Base-by-base conservation (phyloP, 2,797 vertebrate genomes). In the Ptychadena robeensis region DNA sequence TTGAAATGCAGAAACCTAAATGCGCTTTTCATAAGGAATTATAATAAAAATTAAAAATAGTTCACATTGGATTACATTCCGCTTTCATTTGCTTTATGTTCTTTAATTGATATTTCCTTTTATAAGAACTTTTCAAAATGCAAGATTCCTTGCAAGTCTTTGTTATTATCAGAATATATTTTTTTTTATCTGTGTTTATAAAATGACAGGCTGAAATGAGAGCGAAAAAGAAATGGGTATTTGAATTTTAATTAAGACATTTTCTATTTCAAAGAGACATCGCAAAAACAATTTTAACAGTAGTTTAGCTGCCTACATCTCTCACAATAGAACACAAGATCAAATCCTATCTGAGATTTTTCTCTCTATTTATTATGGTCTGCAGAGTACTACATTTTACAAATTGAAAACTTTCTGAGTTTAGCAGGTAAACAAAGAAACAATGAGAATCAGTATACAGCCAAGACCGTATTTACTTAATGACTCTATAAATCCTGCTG, bases 231-330 rank as follows among this genome's bases (percentile, higher is more conserved):
- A 48, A 76, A 72, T 22, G 57, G 44, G 67, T 59, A 67, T 79
- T 79, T 73, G 76, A 79, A 79, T 79, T 83, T 83, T 83, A 83
- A 83, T 83, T 83, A 83, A 73, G 69, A 83, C 76, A 73, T 79
- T 83, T 82, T 48, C 11, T 27, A 71, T 82, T 76, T 82, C 81
- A 82, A 82, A 82, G 73, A 77, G 31, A 68, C 64, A 68, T 75
- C 68, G 59, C 40, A 65, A 82, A 82, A 82, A 82, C 80, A 44
- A 69, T 82, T 82, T 75, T 34, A 68, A 76, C 64, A 59, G 15
- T 65, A 69, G 57, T 34, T 18, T 48, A 37, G 66, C 66, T 70
- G 69, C 59, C 32, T 28, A 71, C 14, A 40, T 77, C 18, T 77
- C 73, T 71, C 48, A 69, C 68, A 83, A 71, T 48, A 72, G 53